Evolutionary conservation across 2,888 invertebrate species (phyloP).

Genomic region (Taphrorychus bicolor): DNA sequence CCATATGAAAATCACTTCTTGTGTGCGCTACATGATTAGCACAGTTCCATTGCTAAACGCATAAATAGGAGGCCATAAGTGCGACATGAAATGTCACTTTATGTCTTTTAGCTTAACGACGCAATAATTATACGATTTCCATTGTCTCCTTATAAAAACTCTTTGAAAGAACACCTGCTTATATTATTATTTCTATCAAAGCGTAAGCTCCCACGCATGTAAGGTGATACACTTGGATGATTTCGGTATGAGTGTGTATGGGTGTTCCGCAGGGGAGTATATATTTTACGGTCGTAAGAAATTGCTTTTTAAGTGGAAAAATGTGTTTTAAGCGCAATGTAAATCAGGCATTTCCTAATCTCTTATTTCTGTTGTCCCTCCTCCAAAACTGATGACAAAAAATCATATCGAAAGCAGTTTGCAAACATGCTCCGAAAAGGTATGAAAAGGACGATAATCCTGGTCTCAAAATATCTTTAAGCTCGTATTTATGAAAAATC

Average conservation of each 20-base stretch:
- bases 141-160: slow-evolving; percentile 49
- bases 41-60: neutral
- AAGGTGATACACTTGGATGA: slow-evolving; percentile 45
- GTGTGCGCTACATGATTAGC: neutral
- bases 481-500: neutral
- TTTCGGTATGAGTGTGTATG: slow-evolving; percentile 29
- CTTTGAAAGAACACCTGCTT: slow-evolving; percentile 50
- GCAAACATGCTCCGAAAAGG: neutral
- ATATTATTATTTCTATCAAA: slow-evolving; percentile 44
- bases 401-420: neutral
- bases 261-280: slow-evolving; percentile 27
- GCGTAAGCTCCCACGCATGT: slow-evolving; percentile 47
- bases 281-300: slow-evolving; percentile 18
- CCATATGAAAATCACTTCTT: neutral
- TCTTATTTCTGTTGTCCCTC: neutral
- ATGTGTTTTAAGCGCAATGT: slow-evolving; percentile 13
- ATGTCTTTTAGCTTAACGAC: slow-evolving; percentile 48
- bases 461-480: neutral
- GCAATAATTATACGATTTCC: slow-evolving; percentile 52
- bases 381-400: too few relatives aligned
- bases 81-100: slow-evolving; percentile 53
- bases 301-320: slow-evolving; percentile 26
- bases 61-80: slow-evolving; percentile 26
- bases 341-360: slow-evolving; percentile 1
- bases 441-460: neutral